phyloP scores from a whole-genome alignment of 1,140 invertebrate genomes.

The Cotesia typhae region DNA sequence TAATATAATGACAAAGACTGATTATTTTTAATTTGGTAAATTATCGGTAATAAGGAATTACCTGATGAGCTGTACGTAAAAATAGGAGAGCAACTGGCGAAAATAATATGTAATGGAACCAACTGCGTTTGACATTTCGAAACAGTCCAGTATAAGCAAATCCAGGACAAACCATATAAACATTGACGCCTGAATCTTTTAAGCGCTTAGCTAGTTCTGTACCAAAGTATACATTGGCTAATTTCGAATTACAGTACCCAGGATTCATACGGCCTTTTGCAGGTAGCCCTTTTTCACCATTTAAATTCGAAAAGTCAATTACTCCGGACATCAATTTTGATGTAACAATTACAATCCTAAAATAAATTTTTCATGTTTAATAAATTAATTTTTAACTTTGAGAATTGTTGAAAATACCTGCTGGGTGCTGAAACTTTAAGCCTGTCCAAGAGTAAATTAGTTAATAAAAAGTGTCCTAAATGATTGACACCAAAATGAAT shows the following conservation, averaged over 20 bases:
- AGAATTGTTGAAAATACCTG: conserved; percentile 62
- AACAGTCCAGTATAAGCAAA: conserved; percentile 83
- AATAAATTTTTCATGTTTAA: conserved; percentile 37
- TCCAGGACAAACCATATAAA: conserved; percentile 84
- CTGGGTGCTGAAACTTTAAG: conserved; percentile 72
- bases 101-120: conserved; percentile 77
- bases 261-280: conserved; percentile 69
- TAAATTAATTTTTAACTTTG: conserved; percentile 15
- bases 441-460: conserved; percentile 76
- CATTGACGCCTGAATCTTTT: conserved; percentile 71
- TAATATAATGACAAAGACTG: conserved; percentile 6
- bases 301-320: conserved; percentile 79
- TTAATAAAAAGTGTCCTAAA: conserved; percentile 86
- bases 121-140: conserved; percentile 73
- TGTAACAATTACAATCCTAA: conserved; percentile 69
- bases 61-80: conserved; percentile 77
- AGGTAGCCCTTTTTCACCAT: conserved; percentile 68
- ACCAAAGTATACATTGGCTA: conserved; percentile 79
- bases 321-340: conserved; percentile 70
- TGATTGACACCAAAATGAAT: conserved; percentile 84
- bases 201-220: conserved; percentile 70
- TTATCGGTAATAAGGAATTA: conserved; percentile 56
- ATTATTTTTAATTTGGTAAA: conserved; percentile 2
- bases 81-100: conserved; percentile 75
- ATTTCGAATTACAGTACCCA: conserved; percentile 82